These are phyloP conservation scores for Chondrosia reniformis DNA, from an alignment of 37 sponge, comb jelly and placozoan genomes.

Conservation along the genomic window DNA sequence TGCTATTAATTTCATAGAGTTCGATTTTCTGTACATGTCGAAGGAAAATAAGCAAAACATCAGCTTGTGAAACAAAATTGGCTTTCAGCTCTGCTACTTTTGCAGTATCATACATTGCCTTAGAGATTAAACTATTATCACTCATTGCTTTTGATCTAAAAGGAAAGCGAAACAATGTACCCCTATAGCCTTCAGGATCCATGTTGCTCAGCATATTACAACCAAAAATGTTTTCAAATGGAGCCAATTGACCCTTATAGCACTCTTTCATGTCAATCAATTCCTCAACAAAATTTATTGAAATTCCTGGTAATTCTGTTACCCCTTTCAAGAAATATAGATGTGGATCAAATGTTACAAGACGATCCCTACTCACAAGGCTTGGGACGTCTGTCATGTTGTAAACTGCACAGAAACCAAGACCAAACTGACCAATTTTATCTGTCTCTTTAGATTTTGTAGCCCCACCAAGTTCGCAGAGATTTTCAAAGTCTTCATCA, in stretches of 20 bases:
- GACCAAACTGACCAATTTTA: conserved; percentile 82
- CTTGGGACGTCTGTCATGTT: conserved; percentile 82
- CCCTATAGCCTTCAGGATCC: conserved; percentile 29
- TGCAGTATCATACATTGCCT: conserved; percentile 18
- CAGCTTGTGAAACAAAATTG: conserved; percentile 8
- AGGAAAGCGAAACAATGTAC: conserved; percentile 82
- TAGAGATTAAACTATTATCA: conserved; percentile 35
- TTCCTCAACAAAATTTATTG: conserved; percentile 22
- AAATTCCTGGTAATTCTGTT: conserved; percentile 71
- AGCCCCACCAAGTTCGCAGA: conserved; percentile 65
- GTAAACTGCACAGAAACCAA: conserved; percentile 78
- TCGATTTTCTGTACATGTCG: conserved; percentile 42
- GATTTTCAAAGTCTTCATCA: conserved; percentile 70
- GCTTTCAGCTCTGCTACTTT: conserved; percentile 18
- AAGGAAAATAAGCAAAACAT: conserved; percentile 49
- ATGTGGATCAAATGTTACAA: conserved; percentile 83
- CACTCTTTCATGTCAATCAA: not conserved
- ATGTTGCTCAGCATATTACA: conserved; percentile 44
- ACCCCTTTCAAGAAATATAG: conserved; percentile 47
- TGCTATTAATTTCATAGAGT: conserved; percentile 39
- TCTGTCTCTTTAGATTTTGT: conserved; percentile 57
- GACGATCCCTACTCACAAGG: conserved; percentile 53
- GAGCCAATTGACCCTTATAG: conserved; percentile 52
- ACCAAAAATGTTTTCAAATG: conserved; percentile 62
- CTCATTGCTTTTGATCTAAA: conserved; percentile 20